Conservation (phyloP, 2,888 invertebrate genomes). For the Lithophane leautieri region DNA sequence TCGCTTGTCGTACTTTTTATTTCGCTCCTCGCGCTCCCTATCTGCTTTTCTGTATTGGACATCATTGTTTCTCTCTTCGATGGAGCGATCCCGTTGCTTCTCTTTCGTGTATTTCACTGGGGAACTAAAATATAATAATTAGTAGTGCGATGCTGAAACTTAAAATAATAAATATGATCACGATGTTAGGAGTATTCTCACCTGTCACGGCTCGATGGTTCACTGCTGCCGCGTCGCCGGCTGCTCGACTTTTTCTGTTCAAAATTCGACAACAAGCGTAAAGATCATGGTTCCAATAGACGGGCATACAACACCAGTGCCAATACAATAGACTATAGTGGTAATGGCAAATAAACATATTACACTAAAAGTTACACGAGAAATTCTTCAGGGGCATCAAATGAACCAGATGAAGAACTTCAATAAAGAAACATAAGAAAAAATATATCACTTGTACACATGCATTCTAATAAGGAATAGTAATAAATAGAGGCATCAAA, state of each 20-base stretch:
- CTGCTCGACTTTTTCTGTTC: constrained; percentile 88
- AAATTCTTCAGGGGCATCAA: constrained; percentile 75
- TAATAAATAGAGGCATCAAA: constrained; percentile 80
- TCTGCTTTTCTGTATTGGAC: constrained; percentile 82
- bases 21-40: constrained; percentile 84
- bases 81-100: constrained; percentile 78
- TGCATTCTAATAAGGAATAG: constrained; percentile 84
- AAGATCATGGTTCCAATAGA: constrained; percentile 69
- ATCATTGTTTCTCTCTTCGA: constrained; percentile 80
- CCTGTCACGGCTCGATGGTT: constrained; percentile 83
- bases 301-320: constrained; percentile 86
- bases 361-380: constrained; percentile 77
- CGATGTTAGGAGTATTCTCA: constrained; percentile 59
- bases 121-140: constrained; percentile 77
- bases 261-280: constrained; percentile 77
- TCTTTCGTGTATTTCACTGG: constrained; percentile 82
- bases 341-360: constrained; percentile 86
- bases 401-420: constrained; percentile 74
- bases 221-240: constrained; percentile 84
- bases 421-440: constrained; percentile 70
- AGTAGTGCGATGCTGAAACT: constrained; percentile 15
- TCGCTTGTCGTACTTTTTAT: constrained; percentile 82
- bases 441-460: constrained; percentile 81
- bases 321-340: constrained; percentile 89
- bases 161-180: background rate